Evolutionary conservation across 2,113 vertebrate species (phyloP).

Genomic region (Rhabdornis inornatus): DNA sequence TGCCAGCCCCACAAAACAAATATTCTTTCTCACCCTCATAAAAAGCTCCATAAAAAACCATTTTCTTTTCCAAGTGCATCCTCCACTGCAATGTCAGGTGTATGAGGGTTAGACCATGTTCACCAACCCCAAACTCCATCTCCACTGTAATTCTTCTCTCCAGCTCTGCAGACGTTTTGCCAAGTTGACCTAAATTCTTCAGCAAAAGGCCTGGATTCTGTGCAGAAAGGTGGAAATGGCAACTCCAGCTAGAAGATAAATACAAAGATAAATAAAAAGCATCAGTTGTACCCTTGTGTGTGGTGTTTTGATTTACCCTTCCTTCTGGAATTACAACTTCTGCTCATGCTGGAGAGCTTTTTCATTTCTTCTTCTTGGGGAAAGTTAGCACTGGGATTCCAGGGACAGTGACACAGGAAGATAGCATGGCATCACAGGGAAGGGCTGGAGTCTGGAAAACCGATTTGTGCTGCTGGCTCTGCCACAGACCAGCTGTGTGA

Average conservation of each 20-base stretch:
- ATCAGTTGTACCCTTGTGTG: not conserved
- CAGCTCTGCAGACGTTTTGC: not conserved
- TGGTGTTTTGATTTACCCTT: constrained; percentile 4
- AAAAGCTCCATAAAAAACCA: not conserved
- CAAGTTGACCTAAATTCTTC: not conserved
- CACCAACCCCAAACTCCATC: not conserved
- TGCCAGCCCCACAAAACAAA: not conserved
- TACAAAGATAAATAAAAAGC: not conserved
- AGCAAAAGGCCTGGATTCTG: not conserved
- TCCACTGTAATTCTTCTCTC: not conserved
- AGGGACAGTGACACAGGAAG: not conserved
- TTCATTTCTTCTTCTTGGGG: not conserved
- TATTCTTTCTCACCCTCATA: not conserved
- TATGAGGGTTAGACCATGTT: not conserved
- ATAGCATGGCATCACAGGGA: rapidly evolving
- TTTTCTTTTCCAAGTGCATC: not conserved
- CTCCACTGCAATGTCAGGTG: not conserved
- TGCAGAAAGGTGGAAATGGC: not conserved
- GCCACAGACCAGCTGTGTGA: not conserved
- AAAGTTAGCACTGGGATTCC: not conserved
- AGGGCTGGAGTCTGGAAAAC: not conserved
- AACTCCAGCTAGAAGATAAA: not conserved
- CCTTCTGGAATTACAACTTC: not conserved
- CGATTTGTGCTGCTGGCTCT: not conserved
- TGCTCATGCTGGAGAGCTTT: not conserved